Conservation (phyloP, 2,888 invertebrate genomes). For the Dolichopus griseipennis region DNA sequence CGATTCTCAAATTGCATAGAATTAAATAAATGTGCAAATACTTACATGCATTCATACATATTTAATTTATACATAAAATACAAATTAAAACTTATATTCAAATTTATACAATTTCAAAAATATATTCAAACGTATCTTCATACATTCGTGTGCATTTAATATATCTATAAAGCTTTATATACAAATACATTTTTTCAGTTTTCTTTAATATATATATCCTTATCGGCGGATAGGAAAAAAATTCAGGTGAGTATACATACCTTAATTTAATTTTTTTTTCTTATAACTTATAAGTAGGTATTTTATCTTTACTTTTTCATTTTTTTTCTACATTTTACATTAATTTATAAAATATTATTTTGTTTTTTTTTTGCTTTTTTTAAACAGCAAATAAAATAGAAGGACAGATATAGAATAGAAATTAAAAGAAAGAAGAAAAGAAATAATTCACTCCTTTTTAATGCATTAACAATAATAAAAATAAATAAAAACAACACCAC, state of each 20-base stretch:
- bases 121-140: no score
- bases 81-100: not conserved
- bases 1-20: conserved; percentile 4
- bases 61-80: not conserved
- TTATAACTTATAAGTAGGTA: not conserved
- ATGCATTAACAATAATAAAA: not conserved
- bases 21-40: not conserved
- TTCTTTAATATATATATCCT: not conserved
- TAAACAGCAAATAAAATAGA: no score
- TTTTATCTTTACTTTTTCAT: not conserved
- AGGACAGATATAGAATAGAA: no score
- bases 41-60: not conserved
- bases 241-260: not conserved
- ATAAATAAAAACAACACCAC: no score
- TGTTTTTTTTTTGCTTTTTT: not conserved
- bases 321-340: not conserved
- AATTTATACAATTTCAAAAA: not conserved
- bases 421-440: no score
- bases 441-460: not conserved
- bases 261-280: not conserved
- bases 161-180: no score
- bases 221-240: not conserved
- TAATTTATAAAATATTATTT: not conserved
- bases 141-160: no score
- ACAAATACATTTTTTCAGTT: not conserved